These are phyloP conservation scores for Drosophila leonis DNA, from an alignment of 2,888 invertebrate genomes.

Conservation along the genomic window DNA sequence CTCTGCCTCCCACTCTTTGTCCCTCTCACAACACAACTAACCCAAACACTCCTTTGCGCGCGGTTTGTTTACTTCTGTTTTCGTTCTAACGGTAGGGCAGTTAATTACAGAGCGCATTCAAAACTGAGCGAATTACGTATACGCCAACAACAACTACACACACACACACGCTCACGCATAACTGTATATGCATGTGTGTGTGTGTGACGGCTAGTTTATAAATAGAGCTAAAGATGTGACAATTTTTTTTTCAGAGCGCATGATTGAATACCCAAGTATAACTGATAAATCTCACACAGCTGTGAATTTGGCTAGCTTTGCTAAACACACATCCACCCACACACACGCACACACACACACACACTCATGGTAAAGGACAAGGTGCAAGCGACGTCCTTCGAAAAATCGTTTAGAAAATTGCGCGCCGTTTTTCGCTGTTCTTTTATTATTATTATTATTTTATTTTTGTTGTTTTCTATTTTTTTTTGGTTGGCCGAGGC, in stretches of 20 bases:
- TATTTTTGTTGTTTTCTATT: too few species aligned
- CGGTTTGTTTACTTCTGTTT: slow-evolving; percentile 36
- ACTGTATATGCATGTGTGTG: background rate
- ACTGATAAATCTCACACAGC: slow-evolving; percentile 51
- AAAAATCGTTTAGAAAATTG: slow-evolving; percentile 28
- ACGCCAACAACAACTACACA: slow-evolving; percentile 10
- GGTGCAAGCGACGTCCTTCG: slow-evolving; percentile 32
- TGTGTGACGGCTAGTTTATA: slow-evolving; percentile 54
- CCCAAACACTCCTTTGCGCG: slow-evolving; percentile 13
- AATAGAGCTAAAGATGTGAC: slow-evolving; percentile 60
- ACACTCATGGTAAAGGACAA: slow-evolving; percentile 3
- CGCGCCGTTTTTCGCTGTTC: slow-evolving; percentile 34
- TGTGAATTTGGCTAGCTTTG: slow-evolving; percentile 14
- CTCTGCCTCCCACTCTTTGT: background rate
- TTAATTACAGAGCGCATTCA: slow-evolving; percentile 41
- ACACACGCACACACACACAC: background rate
- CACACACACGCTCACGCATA: background rate
- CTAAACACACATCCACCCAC: background rate
- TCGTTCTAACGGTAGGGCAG: slow-evolving; percentile 26
- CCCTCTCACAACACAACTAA: too few species aligned
- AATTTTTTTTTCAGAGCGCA: slow-evolving; percentile 46
- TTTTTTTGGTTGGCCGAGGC: background rate
- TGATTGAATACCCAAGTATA: slow-evolving; percentile 53
- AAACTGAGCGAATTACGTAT: slow-evolving; percentile 47
- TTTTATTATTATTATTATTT: slow-evolving; percentile 11